phyloP scores from a whole-genome alignment of 2,797 vertebrate species.

The Gymnothorax javanicus region DNA sequence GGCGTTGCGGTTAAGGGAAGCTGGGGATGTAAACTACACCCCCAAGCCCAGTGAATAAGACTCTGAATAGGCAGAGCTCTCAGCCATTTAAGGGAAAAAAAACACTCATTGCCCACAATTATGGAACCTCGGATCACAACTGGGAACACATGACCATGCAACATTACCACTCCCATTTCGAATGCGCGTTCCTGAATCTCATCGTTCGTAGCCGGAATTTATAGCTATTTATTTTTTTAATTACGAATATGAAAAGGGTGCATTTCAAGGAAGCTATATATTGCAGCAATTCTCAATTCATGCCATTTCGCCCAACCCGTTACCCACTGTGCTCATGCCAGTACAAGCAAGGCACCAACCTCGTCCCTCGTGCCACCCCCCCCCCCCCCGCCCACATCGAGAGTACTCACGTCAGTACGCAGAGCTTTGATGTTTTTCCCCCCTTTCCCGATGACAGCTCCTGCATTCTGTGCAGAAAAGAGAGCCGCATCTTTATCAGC shows the following conservation, averaged over 20 bases:
- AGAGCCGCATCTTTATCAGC: no score
- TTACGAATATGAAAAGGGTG: background rate
- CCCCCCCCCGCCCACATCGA: background rate
- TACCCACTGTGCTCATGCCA: slow-evolving; percentile 86
- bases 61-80: slow-evolving; percentile 45
- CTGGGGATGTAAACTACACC: slow-evolving; percentile 31
- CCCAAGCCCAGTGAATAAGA: slow-evolving; percentile 51
- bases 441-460: slow-evolving; percentile 96
- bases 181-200: slow-evolving; percentile 6
- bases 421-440: slow-evolving; percentile 99
- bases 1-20: slow-evolving; percentile 38
- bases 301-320: background rate
- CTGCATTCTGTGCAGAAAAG: slow-evolving; percentile 84
- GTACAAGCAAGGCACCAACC: slow-evolving; percentile 64
- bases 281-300: background rate
- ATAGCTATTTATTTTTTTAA: slow-evolving; percentile 9
- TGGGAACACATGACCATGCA: slow-evolving; percentile 41
- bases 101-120: slow-evolving; percentile 16
- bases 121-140: slow-evolving; percentile 28
- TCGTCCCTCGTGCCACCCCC: no score
- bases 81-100: background rate
- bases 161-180: slow-evolving; percentile 21
- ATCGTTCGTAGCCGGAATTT: background rate
- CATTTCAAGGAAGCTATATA: background rate
- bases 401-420: slow-evolving; percentile 96